Percentiles rank a stretch among this genome's conserved stretches.
phyloP scores from a whole-genome alignment of 2,797 vertebrate species.

The Karalla daura region DNA sequence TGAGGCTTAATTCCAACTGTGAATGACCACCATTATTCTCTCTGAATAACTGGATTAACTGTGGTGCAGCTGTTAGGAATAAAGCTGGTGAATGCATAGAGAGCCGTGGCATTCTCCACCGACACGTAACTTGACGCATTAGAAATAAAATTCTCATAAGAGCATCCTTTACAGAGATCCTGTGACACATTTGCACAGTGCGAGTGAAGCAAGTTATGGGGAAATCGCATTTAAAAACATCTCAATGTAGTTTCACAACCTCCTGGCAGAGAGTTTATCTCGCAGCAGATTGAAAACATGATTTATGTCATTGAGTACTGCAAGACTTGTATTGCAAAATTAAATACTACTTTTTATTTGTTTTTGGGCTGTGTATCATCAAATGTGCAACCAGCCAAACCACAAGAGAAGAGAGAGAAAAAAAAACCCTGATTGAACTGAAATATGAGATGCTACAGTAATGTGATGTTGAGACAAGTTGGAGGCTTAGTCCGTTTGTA shows the following conservation, averaged over 20 bases:
- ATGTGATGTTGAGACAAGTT: not conserved
- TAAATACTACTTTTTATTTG: not conserved
- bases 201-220: not conserved
- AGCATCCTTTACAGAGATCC: not conserved
- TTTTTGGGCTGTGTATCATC: not conserved
- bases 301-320: not conserved
- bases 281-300: not conserved
- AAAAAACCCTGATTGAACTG: not conserved
- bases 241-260: not conserved
- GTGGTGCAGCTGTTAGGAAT: slow-evolving; percentile 17
- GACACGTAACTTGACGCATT: not conserved
- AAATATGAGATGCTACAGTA: too few species aligned
- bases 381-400: not conserved
- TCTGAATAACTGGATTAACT: not conserved
- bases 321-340: not conserved
- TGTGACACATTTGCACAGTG: too few species aligned
- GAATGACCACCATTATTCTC: not conserved
- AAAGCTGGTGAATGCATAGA: not conserved
- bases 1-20: slow-evolving; percentile 1
- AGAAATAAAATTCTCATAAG: not conserved
- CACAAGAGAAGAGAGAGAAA: not conserved
- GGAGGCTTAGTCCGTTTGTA: not conserved
- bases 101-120: not conserved
- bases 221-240: not conserved
- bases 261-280: not conserved